Evolutionary conservation across 1,140 invertebrate genomes (phyloP), one percentile per base, ranked within the genome.

Genomic region (Ectropis grisescens): DNA sequence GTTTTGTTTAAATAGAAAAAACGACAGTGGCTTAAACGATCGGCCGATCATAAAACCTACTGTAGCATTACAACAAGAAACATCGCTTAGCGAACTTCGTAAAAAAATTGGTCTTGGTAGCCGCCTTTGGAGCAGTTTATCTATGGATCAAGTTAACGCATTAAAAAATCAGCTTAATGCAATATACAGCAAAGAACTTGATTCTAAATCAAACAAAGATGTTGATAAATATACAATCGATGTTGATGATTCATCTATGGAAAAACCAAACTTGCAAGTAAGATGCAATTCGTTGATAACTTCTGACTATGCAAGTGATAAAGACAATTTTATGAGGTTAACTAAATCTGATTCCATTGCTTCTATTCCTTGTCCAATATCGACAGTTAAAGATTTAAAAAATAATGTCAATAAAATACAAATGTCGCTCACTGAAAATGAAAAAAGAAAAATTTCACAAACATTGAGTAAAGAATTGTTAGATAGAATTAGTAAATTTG

Each of bases 101-200:
- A 81, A 82, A 60, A 85, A 80, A 50, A 83, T 87, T 23, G 88
- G 88, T 0, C 85, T 92, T 11, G 91, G 90, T 19, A 90, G 86
- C 49, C 86, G 89, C 30, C 84, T 93, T 19, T 93, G 93, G 86
- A 94, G 92, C 54, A 94, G 92, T 57, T 74, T 95, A 25, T 92
- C 92, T 1, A 88, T 91, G 70, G 92, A 95, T 48, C 93, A 95
- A 79, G 90, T 95, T 0, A 91, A 88, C 53, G 90, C 89, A 12
- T 82, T 95, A 16, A 93, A 93, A 66, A 88, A 86, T 56, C 93
- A 94, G 54, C 61, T 95, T 2, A 91, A 90, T 46, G 91, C 93
- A 47, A 94, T 95, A 25, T 95, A 94, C 41, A 89, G 89, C 14
- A 89, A 84, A 51, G 87, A 86, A 45, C 41, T 66, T 25, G 69